Conservation (phyloP, 2,113 vertebrate species). For the Phaetusa simplex region DNA sequence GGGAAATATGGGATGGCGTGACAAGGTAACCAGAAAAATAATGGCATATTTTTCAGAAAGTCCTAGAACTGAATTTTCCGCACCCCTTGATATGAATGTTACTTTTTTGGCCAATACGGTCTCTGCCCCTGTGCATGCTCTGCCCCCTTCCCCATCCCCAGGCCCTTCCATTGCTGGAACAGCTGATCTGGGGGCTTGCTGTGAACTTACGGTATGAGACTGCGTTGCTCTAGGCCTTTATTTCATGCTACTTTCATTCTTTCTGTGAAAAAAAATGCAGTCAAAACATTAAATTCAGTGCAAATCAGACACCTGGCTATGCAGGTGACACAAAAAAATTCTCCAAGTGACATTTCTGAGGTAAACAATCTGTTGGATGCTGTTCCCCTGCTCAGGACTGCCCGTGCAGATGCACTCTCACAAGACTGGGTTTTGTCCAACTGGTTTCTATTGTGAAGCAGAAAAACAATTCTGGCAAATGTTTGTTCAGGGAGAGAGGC, state of each 20-base stretch:
- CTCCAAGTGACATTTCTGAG: background rate
- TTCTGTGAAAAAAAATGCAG: background rate
- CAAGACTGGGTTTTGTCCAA: background rate
- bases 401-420: background rate
- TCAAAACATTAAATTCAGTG: background rate
- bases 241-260: background rate
- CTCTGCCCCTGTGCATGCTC: background rate
- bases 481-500: background rate
- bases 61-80: background rate
- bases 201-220: background rate
- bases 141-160: background rate
- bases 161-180: background rate
- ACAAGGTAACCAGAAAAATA: background rate
- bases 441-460: background rate
- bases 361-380: background rate
- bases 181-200: background rate
- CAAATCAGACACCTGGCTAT: background rate
- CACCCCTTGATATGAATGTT: rapidly evolving
- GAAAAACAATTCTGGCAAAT: background rate
- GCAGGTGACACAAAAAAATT: background rate
- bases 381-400: background rate
- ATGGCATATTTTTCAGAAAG: background rate
- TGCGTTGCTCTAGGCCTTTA: background rate
- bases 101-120: background rate
- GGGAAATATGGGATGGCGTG: rapidly evolving